Evolutionary conservation across 2,113 vertebrate genomes (phyloP), one percentile per base, ranked within the genome.

Genomic region (Trinectes maculatus): DNA sequence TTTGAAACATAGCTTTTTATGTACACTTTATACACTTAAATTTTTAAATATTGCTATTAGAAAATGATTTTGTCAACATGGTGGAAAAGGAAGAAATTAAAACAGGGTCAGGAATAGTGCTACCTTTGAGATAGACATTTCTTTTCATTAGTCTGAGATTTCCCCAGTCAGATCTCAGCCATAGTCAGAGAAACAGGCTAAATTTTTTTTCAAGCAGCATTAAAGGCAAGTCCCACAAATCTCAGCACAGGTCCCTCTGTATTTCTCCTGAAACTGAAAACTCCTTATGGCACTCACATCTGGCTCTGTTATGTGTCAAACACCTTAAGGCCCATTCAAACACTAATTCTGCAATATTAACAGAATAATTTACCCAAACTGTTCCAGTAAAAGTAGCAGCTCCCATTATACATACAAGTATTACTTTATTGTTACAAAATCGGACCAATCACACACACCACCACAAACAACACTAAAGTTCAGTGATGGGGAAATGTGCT

Each of bases 11-110:
- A 88, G 37, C 74, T 85, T 85, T 89, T 84, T 89, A 86, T 89
- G 77, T 93, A 93, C 89, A 92, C 79, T 92, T 88, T 93, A 83
- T 91, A 91, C 87, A 93, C 70, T 81, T 85, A 71, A 34, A 31
- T 79, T 79, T 83, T 81, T 80, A 79, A 82, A 92, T 93, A 93
- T 93, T 93, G 91, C 91, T 92, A 89, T 91, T 87, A 85, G 87
- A 92, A 91, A 91, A 90, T 75, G 61, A 88, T 86, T 83, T 86
- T 90, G 84, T 89, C 65, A 85, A 92, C 87, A 85, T 69, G 83
- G 87, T 89, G 85, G 84, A 89, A 89, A 89, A 84, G 70, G 57
- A 77, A 43, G 54, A 44, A 91, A 85, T 66, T 46, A 49, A 77
- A 83, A 66, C 68, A 77, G 74, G 66, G 66, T 74, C 79, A 60